A percentile compares a stretch with the other conserved stretches of the same genome.
Evolutionary conservation across 2,888 invertebrate species (phyloP).

Genomic region (Lasioglossum marginatum): DNA sequence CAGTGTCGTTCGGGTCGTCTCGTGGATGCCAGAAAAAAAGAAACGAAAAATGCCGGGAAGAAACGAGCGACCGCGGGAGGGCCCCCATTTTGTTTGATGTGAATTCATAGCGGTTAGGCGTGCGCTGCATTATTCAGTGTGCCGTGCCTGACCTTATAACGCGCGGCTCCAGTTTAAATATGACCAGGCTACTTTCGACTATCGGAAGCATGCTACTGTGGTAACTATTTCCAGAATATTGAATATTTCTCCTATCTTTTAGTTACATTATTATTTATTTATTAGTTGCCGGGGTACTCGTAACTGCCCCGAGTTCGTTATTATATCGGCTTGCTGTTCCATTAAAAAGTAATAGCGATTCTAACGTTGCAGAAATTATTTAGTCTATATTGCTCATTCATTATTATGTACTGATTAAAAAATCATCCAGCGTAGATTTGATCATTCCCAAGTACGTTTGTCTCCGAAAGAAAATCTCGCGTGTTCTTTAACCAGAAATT

Average conservation of each 20-base stretch:
- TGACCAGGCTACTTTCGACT: constrained; percentile 59
- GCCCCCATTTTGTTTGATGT: constrained; percentile 69
- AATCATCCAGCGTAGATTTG: neutral
- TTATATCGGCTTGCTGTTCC: neutral
- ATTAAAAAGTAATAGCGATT: neutral
- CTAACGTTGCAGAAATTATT: neutral
- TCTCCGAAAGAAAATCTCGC: neutral
- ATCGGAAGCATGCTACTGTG: constrained; percentile 31
- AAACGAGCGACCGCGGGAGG: constrained; percentile 39
- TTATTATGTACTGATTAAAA: neutral
- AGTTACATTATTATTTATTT: neutral
- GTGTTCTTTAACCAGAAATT: neutral
- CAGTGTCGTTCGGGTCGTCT: constrained; percentile 12
- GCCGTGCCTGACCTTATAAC: constrained; percentile 48
- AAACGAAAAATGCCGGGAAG: constrained; percentile 35
- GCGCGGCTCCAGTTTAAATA: constrained; percentile 62
- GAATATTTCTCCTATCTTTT: neutral
- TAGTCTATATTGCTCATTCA: neutral
- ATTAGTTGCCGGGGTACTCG: neutral
- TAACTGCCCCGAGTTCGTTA: neutral
- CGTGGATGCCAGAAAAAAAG: constrained; percentile 10
- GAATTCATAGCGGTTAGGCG: constrained; percentile 74
- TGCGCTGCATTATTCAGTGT: constrained; percentile 73
- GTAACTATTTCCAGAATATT: constrained; percentile 13
- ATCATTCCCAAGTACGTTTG: neutral